Conservation (phyloP, 2,888 invertebrate genomes). For the Sphaerophoria taeniata region DNA sequence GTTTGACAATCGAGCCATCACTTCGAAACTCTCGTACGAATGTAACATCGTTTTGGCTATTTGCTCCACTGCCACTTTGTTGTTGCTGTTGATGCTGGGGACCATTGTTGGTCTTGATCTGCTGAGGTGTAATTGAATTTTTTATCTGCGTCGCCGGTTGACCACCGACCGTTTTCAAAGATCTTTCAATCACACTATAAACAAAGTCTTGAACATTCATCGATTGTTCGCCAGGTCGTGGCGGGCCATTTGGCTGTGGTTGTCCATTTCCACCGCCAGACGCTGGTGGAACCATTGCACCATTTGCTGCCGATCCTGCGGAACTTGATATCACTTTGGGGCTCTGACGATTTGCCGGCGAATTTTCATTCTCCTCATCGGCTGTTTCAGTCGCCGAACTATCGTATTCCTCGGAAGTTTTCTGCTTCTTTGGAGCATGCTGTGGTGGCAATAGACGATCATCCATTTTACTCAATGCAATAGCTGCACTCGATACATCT, state of each 20-base stretch:
- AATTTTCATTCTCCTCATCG: slow-evolving; percentile 90
- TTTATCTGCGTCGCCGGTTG: slow-evolving; percentile 76
- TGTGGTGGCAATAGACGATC: slow-evolving; percentile 82
- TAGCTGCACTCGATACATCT: slow-evolving; percentile 71
- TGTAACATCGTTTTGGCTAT: slow-evolving; percentile 79
- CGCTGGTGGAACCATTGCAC: slow-evolving; percentile 64
- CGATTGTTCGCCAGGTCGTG: slow-evolving; percentile 82
- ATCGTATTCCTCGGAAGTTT: slow-evolving; percentile 86
- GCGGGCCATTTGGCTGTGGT: slow-evolving; percentile 63
- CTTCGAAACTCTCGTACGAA: slow-evolving; percentile 83
- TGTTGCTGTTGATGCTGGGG: slow-evolving; percentile 69
- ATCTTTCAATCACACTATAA: slow-evolving; percentile 92
- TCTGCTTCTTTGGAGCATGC: slow-evolving; percentile 82
- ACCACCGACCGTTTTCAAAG: slow-evolving; percentile 87
- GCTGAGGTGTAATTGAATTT: slow-evolving; percentile 41
- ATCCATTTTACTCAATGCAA: slow-evolving; percentile 77
- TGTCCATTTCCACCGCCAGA: slow-evolving; percentile 35
- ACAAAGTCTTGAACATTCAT: slow-evolving; percentile 92
- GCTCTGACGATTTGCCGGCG: slow-evolving; percentile 85
- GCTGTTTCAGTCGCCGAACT: slow-evolving; percentile 93
- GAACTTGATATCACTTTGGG: slow-evolving; percentile 82
- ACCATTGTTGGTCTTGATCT: slow-evolving; percentile 61
- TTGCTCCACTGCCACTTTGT: slow-evolving; percentile 51
- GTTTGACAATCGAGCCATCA: slow-evolving; percentile 79
- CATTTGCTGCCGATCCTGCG: slow-evolving; percentile 52